These are phyloP conservation scores for Drosophila orena DNA, from an alignment of 1,140 invertebrate genomes.

Conservation along the genomic window DNA sequence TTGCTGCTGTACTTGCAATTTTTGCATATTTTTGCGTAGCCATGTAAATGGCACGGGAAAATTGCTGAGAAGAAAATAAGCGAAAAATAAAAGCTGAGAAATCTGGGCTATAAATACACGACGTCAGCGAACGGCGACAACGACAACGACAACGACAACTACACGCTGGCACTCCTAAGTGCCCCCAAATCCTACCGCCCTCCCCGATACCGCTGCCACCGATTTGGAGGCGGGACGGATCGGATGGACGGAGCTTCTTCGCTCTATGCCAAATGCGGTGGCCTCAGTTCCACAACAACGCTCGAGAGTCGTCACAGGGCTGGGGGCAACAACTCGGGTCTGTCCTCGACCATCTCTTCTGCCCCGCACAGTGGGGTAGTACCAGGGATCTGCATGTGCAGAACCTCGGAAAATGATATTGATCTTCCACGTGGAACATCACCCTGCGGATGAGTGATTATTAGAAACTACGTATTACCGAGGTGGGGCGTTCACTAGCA, in stretches of 20 bases:
- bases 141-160: slow-evolving; percentile 41
- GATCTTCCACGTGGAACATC: background rate
- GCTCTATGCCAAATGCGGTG: slow-evolving; percentile 73
- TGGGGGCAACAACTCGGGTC: slow-evolving; percentile 55
- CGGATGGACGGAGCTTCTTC: slow-evolving; percentile 34
- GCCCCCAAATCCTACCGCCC: slow-evolving; percentile 38
- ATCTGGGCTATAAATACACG: slow-evolving; percentile 71
- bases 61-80: slow-evolving; percentile 40
- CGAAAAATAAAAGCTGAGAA: slow-evolving; percentile 48
- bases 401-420: background rate
- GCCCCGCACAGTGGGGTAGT: slow-evolving; percentile 14
- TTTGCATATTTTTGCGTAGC: slow-evolving; percentile 72
- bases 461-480: no score
- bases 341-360: slow-evolving; percentile 20
- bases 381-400: background rate
- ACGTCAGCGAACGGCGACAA: slow-evolving; percentile 61
- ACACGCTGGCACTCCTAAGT: slow-evolving; percentile 64
- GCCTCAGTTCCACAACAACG: slow-evolving; percentile 47
- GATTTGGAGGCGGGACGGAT: slow-evolving; percentile 8
- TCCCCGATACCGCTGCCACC: background rate
- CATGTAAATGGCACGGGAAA: slow-evolving; percentile 59
- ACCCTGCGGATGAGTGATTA: background rate
- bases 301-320: slow-evolving; percentile 71
- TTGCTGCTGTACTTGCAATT: slow-evolving; percentile 31
- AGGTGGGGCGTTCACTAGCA: no score